Conservation (phyloP, 2,797 vertebrate species). For the Kryptolebias ocellatus region DNA sequence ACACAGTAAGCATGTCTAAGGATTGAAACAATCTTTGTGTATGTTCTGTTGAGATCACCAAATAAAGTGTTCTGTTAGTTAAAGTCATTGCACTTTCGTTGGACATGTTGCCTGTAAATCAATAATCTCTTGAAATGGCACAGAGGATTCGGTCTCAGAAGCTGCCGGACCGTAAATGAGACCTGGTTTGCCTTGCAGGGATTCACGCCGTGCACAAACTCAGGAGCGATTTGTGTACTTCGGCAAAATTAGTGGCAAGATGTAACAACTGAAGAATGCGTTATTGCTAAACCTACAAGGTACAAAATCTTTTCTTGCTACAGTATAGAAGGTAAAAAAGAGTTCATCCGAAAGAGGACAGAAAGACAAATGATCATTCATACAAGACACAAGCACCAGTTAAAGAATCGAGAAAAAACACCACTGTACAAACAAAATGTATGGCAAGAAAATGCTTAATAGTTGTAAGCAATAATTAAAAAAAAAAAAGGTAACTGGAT, state of each 20-base stretch:
- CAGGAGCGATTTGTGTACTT: not conserved
- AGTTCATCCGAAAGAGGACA: slow-evolving; percentile 70
- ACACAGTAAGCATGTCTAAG: slow-evolving; percentile 17
- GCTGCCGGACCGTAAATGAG: slow-evolving; percentile 67
- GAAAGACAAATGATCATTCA: slow-evolving; percentile 65
- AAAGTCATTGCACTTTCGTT: slow-evolving; percentile 63
- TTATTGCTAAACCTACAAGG: slow-evolving; percentile 85
- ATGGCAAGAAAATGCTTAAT: slow-evolving; percentile 44
- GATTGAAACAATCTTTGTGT: slow-evolving; percentile 21
- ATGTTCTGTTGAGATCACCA: slow-evolving; percentile 27
- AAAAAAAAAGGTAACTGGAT: slow-evolving; percentile 42
- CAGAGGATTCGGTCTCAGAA: slow-evolving; percentile 52
- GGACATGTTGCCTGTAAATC: slow-evolving; percentile 30
- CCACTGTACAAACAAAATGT: slow-evolving; percentile 74
- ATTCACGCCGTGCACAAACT: slow-evolving; percentile 38
- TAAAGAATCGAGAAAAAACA: slow-evolving; percentile 72
- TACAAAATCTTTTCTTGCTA: slow-evolving; percentile 83
- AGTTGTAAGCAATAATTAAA: slow-evolving; percentile 37
- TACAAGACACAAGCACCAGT: slow-evolving; percentile 79
- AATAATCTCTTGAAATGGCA: slow-evolving; percentile 66
- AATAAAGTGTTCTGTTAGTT: slow-evolving; percentile 18
- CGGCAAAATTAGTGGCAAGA: slow-evolving; percentile 22
- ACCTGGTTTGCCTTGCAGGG: slow-evolving; percentile 41
- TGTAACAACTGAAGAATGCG: slow-evolving; percentile 53
- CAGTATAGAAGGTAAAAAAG: slow-evolving; percentile 82